Percentiles rank a stretch among this genome's conserved stretches.
phyloP scores from a whole-genome alignment of 2,888 invertebrate genomes.

The Drosophila conformis region DNA sequence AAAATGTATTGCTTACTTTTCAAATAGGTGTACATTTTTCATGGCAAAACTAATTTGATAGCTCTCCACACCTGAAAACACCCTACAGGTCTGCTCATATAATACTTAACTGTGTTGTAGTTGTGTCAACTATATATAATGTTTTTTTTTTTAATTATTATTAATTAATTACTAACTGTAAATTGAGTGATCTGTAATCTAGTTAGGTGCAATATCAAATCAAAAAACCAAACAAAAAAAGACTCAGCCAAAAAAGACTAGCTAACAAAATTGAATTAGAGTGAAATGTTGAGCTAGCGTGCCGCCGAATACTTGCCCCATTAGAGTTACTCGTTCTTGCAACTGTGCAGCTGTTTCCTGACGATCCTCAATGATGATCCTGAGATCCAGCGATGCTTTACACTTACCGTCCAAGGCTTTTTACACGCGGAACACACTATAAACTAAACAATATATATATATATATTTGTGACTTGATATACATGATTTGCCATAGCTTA shows the following conservation, averaged over 20 bases:
- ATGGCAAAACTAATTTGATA: neutral
- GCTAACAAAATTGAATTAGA: constrained; percentile 27
- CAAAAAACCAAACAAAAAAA: constrained; percentile 20
- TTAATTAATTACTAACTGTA: constrained; percentile 28
- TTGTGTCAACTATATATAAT: constrained; percentile 28
- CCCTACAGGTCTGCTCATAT: constrained; percentile 30
- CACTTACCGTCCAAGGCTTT: constrained; percentile 66
- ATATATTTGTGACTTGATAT: constrained; percentile 58
- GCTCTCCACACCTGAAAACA: neutral
- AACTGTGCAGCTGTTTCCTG: constrained; percentile 37
- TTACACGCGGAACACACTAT: constrained; percentile 44
- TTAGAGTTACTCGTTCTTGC: constrained; percentile 35
- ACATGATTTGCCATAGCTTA: constrained; percentile 64
- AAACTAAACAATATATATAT: constrained; percentile 23
- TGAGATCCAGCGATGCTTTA: constrained; percentile 48
- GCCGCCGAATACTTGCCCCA: constrained; percentile 50
- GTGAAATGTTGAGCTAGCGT: constrained; percentile 27
- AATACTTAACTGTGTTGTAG: constrained; percentile 39
- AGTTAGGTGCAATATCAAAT: constrained; percentile 41
- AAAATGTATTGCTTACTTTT: neutral
- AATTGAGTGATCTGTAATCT: constrained; percentile 51
- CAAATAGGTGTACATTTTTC: neutral
- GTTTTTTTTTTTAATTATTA: constrained; percentile 10
- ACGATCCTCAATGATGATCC: constrained; percentile 7
- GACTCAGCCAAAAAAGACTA: constrained; percentile 55